Evolutionary conservation across 2,888 invertebrate species (phyloP), one percentile per base, ranked within the genome.

Genomic region (Congeria kusceri): DNA sequence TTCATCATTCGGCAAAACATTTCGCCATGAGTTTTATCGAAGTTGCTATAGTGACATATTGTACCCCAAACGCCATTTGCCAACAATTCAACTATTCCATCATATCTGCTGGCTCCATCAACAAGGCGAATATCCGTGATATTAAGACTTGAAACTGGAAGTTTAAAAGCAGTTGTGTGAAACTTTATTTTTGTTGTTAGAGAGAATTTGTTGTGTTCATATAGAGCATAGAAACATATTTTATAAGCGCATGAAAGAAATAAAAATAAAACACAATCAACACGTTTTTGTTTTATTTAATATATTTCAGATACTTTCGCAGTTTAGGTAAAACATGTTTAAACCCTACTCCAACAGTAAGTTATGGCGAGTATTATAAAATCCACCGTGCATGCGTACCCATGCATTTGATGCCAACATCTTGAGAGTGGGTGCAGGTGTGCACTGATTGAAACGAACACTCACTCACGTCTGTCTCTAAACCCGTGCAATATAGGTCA

Each of bases 61-160:
- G 63, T 44, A 46, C 63, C 63, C 63, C 63, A 63, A 15, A n/a
- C 53, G 23, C 28, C 25, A 27, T 63, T 39, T 25, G n/a, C 63
- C 13, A 25, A 4, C 13, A 63, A 20, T 23, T 63, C 63, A 25
- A 63, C 63, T 11, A 46, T 23, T 0, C 63, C 63, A 27, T 63
- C 63, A 63, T 20, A 63, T n/a, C 23, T 27, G 25, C 63, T 47
- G 23, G 47, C 28, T 11, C 63, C 63, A 47, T 63, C 25, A 23
- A n/a, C 20, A 11, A 63, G 44, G 23, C 47, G 25, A 18, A 44
- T 23, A 15, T 47, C 63, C 5, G 63, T 47, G 23, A 63, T 27
- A 28, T 63, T 46, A 44, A 47, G 47, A n/a, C 47, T 47, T 63
- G 63, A 13, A 46, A 63, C 25, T 46, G 4, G n/a, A n/a, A n/a